Evolutionary conservation across 2,888 invertebrate species (phyloP).

Genomic region (Drosophila anomelani): DNA sequence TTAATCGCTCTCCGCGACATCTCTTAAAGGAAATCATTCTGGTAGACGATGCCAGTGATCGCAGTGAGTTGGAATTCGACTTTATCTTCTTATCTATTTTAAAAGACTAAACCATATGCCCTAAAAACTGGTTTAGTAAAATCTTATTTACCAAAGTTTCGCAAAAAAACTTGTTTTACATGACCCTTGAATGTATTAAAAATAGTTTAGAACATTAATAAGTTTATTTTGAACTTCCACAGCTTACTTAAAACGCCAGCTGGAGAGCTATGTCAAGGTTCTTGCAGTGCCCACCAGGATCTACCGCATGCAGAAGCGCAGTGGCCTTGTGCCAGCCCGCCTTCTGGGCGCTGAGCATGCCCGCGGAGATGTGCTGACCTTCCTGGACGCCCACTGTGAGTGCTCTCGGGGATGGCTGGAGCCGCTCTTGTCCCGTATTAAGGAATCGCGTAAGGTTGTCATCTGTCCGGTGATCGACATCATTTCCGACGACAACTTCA

Average conservation of each 20-base stretch:
- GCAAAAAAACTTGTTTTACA: not conserved
- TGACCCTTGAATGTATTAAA: not conserved
- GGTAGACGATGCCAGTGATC: slow-evolving; percentile 95
- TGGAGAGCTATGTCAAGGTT: slow-evolving; percentile 89
- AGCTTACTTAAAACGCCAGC: slow-evolving; percentile 87
- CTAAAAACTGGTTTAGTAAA: not conserved
- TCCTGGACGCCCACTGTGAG: slow-evolving; percentile 99
- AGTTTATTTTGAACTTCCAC: not conserved
- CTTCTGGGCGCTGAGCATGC: slow-evolving; percentile 91
- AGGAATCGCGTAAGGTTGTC: slow-evolving; percentile 81
- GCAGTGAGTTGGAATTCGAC: slow-evolving; percentile 86
- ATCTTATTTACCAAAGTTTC: not conserved
- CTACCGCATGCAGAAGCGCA: slow-evolving; percentile 88
- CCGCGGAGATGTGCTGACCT: slow-evolving; percentile 92
- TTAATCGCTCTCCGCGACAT: slow-evolving; percentile 92
- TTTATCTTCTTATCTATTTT: not conserved
- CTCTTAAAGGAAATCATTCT: slow-evolving; percentile 93
- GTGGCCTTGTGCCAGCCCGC: slow-evolving; percentile 93
- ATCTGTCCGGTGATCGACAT: slow-evolving; percentile 94
- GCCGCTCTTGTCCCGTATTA: slow-evolving; percentile 88
- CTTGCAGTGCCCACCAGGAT: slow-evolving; percentile 88
- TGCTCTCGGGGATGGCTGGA: slow-evolving; percentile 93
- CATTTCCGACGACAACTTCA: slow-evolving; percentile 97
- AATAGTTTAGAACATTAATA: not conserved
- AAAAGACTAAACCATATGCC: not conserved